Percentiles rank a stretch among this genome's conserved stretches.
These are phyloP conservation scores for Thermophis baileyi DNA, from an alignment of 2,113 vertebrate species.

Conservation along the genomic window DNA sequence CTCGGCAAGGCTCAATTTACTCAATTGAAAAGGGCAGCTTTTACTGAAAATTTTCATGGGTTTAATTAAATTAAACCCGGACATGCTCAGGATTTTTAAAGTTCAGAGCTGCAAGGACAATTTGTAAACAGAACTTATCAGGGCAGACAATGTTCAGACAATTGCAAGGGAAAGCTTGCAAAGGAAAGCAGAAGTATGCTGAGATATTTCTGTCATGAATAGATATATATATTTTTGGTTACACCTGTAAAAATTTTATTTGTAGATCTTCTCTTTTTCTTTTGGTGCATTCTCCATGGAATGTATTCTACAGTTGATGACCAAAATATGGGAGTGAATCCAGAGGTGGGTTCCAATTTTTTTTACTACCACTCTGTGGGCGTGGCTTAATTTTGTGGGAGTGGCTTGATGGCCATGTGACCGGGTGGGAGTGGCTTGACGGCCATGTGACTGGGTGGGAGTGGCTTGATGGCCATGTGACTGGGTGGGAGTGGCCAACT, in stretches of 20 bases:
- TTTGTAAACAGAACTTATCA: constrained; percentile 47
- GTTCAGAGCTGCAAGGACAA: background rate
- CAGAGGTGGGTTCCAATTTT: no score
- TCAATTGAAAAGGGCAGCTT: constrained; percentile 27
- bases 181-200: constrained; percentile 11
- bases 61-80: constrained; percentile 39
- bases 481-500: no score
- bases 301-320: background rate
- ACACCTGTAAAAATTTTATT: constrained; percentile 4
- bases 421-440: no score
- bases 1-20: fast-evolving
- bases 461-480: no score
- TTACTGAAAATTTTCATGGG: constrained; percentile 27
- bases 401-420: no score
- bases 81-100: constrained; percentile 35
- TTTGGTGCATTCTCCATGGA: background rate
- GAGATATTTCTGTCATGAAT: constrained; percentile 21
- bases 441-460: no score
- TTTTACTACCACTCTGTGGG: no score
- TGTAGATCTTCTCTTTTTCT: background rate
- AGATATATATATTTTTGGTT: background rate
- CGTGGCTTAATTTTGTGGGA: no score
- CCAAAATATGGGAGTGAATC: background rate
- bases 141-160: constrained; percentile 26
- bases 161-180: constrained; percentile 19